phyloP scores from a whole-genome alignment of 1,140 invertebrate genomes.

The Drosophila arawakana region DNA sequence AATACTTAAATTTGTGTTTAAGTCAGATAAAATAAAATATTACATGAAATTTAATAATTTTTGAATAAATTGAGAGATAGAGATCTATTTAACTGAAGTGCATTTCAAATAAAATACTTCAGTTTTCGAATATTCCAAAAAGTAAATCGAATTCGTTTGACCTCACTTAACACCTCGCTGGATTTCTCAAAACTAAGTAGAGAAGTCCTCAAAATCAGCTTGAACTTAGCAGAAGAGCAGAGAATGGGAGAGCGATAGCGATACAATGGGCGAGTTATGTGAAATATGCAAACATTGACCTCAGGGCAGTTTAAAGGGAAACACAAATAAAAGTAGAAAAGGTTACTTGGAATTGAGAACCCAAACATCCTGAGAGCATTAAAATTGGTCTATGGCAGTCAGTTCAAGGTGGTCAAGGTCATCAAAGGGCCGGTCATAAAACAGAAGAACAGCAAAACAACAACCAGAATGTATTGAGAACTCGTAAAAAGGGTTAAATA shows the following conservation, averaged over 20 bases:
- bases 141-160: constrained; percentile 16
- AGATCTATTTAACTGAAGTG: not conserved
- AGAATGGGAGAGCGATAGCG: not conserved
- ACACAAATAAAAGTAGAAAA: constrained; percentile 27
- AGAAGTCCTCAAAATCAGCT: constrained; percentile 4
- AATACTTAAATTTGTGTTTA: not conserved
- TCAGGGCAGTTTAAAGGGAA: constrained; percentile 35
- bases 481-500: constrained; percentile 66
- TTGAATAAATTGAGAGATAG: too few species aligned
- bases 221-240: constrained; percentile 4
- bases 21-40: not conserved
- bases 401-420: constrained; percentile 45
- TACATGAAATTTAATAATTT: too few species aligned
- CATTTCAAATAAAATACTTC: not conserved
- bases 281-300: constrained; percentile 34
- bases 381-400: constrained; percentile 22
- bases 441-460: constrained; percentile 6
- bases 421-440: constrained; percentile 51
- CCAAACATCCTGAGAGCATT: constrained; percentile 40
- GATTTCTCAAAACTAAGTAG: constrained; percentile 2
- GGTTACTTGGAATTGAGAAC: constrained; percentile 45
- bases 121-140: not conserved
- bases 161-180: constrained; percentile 57
- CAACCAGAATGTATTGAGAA: constrained; percentile 29
- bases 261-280: constrained; percentile 19